Base-by-base conservation (phyloP, 2,113 vertebrate genomes). In the Neomonachus schauinslandi region DNA sequence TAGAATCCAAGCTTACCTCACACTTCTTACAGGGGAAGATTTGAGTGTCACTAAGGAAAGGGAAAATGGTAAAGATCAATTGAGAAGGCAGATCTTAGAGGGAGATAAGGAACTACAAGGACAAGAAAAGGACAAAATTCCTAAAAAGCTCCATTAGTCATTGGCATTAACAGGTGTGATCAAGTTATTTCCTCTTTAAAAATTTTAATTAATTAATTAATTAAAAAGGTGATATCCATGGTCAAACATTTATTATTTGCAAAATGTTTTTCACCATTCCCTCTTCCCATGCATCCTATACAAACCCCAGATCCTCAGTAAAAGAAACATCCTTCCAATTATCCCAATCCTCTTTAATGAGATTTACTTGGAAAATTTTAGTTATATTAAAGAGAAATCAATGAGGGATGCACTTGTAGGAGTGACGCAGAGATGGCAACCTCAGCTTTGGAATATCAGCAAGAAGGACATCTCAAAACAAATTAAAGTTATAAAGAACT, bases 381-480 rank as follows among this genome's bases (percentile, higher is more conserved):
- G 61, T 84, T 61, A 72, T 5, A 46, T 42, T 86, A 69, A 95
- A 69, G 14, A 95, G 22, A 74, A 89, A 87, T 81, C n/a, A 69
- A 24, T 55, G n/a, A 92, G 39, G n/a, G 22, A 55, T 89, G 3
- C 36, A 76, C 53, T 80, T 95, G 36, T 81, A 14, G 31, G 53
- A 94, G 74, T 89, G n/a, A 84, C 39, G 39, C 77, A 94, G 39
- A 36, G 33, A n/a, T 7, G 16, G 4, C 39, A 85, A 94, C 28
- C 18, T 81, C 71, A 76, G 31, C 19, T 89, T 92, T 59, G 19
- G 13, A 65, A 94, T 46, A 81, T 80, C 63, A 92, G 11, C 4
- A 94, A 42, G 51, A 89, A 97, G 49, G 7, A 77, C 8, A 72
- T 57, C 39, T 93, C 88, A 87, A 88, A 89, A 86, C 33, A 97